Evolutionary conservation across 2,888 invertebrate species (phyloP), one percentile per base, ranked within the genome.

Genomic region (Cecidostiba fungosa): DNA sequence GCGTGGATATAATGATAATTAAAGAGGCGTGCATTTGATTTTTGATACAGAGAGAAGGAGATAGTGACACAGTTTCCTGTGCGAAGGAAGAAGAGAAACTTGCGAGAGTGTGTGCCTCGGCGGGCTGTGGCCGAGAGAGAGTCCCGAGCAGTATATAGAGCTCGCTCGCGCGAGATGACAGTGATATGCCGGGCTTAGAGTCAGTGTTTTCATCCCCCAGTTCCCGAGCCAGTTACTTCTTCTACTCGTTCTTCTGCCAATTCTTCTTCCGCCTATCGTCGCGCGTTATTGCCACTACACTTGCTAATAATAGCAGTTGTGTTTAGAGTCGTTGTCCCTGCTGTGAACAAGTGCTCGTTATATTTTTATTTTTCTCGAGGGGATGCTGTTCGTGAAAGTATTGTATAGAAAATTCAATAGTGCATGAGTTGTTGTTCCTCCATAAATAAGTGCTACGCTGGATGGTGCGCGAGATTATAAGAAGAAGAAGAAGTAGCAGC

Each of bases 151-250:
- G n/a, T 0, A 12, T 59, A n/a, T 14, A 29, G 39, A 36, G 19
- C 39, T 47, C 73, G 23, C 77, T 54, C 23, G 36, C 72, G 72
- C 72, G 59, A 81, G 73, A 74, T 74, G 81, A 81, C 79, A 70
- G 79, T 54, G 79, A 69, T 50, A 32, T 32, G 66, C 50, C 50
- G 78, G 47, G 78, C 26, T 43, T 43, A 43, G 77, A 78, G 69
- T 69, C 43, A 78, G 66, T 39, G 77, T n/a, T 39, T 23, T 36
- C 39, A 26, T 10, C 8, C 6, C 36, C 23, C 23, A 6, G 8
- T 32, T 59, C 54, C 14, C 23, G 39, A 26, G n/a, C 3, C 29
- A 43, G 16, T 16, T 50, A 12, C 36, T 70, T 47, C 47, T 19
- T 23, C 10, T n/a, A 3, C 47, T 78, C 78, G 47, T 54, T 54